phyloP scores from a whole-genome alignment of 1,140 invertebrate genomes.

The Armadillidium nasatum region DNA sequence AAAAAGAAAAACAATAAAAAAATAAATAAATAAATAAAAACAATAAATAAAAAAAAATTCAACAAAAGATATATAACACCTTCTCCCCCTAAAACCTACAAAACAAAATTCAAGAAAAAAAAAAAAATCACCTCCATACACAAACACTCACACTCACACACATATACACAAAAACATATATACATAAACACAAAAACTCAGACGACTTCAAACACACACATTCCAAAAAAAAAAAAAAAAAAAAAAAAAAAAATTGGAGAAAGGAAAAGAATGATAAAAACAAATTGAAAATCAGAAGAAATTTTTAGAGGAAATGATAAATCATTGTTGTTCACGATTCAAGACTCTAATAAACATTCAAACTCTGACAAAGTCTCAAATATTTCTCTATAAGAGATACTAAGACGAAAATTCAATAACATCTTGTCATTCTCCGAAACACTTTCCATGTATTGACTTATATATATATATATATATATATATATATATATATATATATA shows the following conservation, averaged over 20 bases:
- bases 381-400: conserved; percentile 5
- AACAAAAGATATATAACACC: no score
- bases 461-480: conserved; percentile 1
- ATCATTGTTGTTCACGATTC: neutral
- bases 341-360: neutral
- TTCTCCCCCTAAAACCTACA: no score
- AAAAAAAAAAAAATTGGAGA: neutral
- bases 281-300: neutral
- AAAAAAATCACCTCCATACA: no score
- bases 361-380: neutral
- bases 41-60: neutral
- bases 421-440: neutral
- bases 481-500: neutral
- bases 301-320: conserved; percentile 6
- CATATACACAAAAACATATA: no score
- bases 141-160: no score
- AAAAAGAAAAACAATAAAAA: neutral
- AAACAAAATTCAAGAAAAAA: no score
- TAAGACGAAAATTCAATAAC: conserved; percentile 1
- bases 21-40: neutral
- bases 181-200: no score
- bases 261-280: neutral
- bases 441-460: neutral
- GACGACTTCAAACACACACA: no score
- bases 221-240: neutral